Conservation (phyloP, 2,888 invertebrate genomes). For the Marasmarcha lunaedactyla region DNA sequence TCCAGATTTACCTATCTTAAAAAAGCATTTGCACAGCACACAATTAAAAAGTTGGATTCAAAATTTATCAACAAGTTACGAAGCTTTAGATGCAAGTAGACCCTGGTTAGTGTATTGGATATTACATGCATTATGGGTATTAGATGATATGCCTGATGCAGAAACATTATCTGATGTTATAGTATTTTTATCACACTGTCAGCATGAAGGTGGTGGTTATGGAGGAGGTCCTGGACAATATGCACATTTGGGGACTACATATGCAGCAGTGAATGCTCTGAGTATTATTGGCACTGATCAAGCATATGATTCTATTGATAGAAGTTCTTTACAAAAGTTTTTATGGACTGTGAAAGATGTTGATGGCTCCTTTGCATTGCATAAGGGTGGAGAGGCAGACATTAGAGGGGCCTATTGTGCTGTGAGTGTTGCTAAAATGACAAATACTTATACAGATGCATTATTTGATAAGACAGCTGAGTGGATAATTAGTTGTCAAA, state of each 20-base stretch:
- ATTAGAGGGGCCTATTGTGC: conserved; percentile 98
- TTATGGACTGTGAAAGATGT: conserved; percentile 80
- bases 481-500: conserved; percentile 96
- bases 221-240: conserved; percentile 94
- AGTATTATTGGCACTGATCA: conserved; percentile 90
- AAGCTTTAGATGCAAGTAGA: conserved; percentile 92
- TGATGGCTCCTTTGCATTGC: conserved; percentile 94
- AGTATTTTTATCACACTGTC: conserved; percentile 71
- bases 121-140: conserved; percentile 86
- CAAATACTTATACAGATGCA: conserved; percentile 80
- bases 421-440: conserved; percentile 87
- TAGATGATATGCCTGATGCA: conserved; percentile 57
- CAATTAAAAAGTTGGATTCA: conserved; percentile 77
- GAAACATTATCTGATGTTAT: conserved; percentile 46
- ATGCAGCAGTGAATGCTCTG: conserved; percentile 94
- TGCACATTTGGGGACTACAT: conserved; percentile 96
- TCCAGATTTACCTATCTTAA: conserved; percentile 71
- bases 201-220: conserved; percentile 87
- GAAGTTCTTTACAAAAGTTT: conserved; percentile 80
- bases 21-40: conserved; percentile 73
- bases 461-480: conserved; percentile 89
- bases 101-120: conserved; percentile 99
- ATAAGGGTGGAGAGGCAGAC: conserved; percentile 93
- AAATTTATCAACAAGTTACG: conserved; percentile 77
- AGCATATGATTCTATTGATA: conserved; percentile 89